These are phyloP conservation scores for Sinelater perroti DNA, from an alignment of 2,888 invertebrate species.

Conservation along the genomic window DNA sequence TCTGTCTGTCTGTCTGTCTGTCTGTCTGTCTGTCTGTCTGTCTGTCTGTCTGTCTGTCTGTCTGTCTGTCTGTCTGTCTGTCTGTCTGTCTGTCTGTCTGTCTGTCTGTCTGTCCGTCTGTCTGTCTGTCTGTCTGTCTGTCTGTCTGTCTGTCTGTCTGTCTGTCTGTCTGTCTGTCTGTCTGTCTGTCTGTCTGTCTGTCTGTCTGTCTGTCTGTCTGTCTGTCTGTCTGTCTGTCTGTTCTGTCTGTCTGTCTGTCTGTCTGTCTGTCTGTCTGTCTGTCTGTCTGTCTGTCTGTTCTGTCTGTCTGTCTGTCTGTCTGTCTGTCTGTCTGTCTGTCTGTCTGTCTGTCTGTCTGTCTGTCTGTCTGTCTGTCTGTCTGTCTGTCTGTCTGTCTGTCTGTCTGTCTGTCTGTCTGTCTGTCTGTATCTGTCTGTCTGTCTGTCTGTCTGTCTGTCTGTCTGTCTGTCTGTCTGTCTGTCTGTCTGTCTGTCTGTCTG, in stretches of 20 bases:
- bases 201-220: conserved; percentile 28
- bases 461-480: too few species aligned
- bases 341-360: conserved; percentile 30
- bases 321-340: conserved; percentile 30
- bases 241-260: conserved; percentile 28
- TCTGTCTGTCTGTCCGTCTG: conserved; percentile 27
- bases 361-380: conserved; percentile 30
- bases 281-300: conserved; percentile 24
- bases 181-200: conserved; percentile 29
- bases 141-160: conserved; percentile 28
- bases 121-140: conserved; percentile 30
- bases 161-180: conserved; percentile 29
- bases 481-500: conserved; percentile 15
- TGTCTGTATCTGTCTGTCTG: conserved; percentile 27
- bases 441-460: conserved; percentile 30
- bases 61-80: conserved; percentile 28
- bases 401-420: conserved; percentile 22
- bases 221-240: conserved; percentile 26
- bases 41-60: conserved; percentile 26
- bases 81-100: conserved; percentile 29
- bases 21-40: conserved; percentile 29
- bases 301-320: conserved; percentile 30
- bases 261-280: conserved; percentile 27
- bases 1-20: conserved; percentile 31
- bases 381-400: conserved; percentile 23